These are phyloP conservation scores for Streblospio benedicti DNA, from an alignment of 1,140 invertebrate species.

Conservation along the genomic window DNA sequence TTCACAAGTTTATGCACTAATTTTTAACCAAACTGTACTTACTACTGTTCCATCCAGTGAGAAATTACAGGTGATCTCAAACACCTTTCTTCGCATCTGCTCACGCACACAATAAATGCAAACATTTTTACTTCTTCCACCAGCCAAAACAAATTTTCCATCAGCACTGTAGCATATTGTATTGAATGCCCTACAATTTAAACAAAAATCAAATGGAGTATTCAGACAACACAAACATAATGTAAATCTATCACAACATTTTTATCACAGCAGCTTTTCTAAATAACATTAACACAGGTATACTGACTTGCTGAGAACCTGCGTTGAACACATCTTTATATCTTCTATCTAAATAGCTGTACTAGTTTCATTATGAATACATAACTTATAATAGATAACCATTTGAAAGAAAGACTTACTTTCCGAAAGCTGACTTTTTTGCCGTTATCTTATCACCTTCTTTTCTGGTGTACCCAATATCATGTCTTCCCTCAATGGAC, in stretches of 20 bases:
- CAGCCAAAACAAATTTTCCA: slow-evolving; percentile 77
- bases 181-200: slow-evolving; percentile 69
- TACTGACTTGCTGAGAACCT: no score
- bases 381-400: no score
- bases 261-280: no score
- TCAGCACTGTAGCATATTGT: slow-evolving; percentile 86
- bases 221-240: neutral
- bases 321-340: no score
- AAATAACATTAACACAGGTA: no score
- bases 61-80: slow-evolving; percentile 85
- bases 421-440: slow-evolving; percentile 70
- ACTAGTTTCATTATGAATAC: no score
- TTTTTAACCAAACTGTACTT: slow-evolving; percentile 42
- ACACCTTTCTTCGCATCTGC: slow-evolving; percentile 63
- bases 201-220: slow-evolving; percentile 9
- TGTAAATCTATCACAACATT: no score
- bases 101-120: slow-evolving; percentile 77
- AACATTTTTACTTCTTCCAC: slow-evolving; percentile 82
- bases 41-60: slow-evolving; percentile 90
- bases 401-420: slow-evolving; percentile 69
- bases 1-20: no score
- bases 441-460: slow-evolving; percentile 80
- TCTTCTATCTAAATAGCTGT: no score
- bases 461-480: slow-evolving; percentile 72
- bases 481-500: slow-evolving; percentile 77